Conservation (phyloP, 2,797 vertebrate genomes). For the Paguma larvata region DNA sequence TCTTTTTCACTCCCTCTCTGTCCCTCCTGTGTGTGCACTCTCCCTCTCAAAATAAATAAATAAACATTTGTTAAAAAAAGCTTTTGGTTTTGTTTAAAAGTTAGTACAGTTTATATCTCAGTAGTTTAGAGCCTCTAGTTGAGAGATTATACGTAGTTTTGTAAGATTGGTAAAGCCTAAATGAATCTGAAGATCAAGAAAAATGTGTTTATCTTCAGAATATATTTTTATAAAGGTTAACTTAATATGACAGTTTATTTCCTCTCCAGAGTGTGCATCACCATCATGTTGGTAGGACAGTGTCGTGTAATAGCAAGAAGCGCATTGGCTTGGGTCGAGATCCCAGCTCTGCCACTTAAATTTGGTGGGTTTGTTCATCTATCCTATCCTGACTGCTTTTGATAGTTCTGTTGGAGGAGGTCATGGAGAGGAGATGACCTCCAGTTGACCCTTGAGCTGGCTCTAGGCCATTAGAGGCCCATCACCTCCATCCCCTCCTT, state of each 20-base stretch:
- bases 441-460: neutral
- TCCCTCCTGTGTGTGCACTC: too few species aligned
- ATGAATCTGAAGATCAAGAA: neutral
- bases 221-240: slow-evolving; percentile 15
- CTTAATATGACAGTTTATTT: neutral
- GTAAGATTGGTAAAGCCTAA: neutral
- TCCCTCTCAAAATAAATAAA: too few species aligned
- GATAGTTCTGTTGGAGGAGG: neutral
- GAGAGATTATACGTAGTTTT: neutral
- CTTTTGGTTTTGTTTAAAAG: neutral
- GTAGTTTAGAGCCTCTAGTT: neutral
- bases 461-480: neutral
- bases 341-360: neutral
- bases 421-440: neutral
- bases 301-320: neutral
- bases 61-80: neutral
- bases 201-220: neutral
- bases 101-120: neutral
- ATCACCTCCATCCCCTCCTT: neutral
- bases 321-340: neutral
- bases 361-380: neutral
- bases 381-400: neutral
- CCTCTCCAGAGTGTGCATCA: neutral
- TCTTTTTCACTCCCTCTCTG: too few species aligned
- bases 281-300: neutral